Evolutionary conservation across 2,888 invertebrate genomes (phyloP), one percentile per base, ranked within the genome.

Genomic region (Lepidochrysops patricia): DNA sequence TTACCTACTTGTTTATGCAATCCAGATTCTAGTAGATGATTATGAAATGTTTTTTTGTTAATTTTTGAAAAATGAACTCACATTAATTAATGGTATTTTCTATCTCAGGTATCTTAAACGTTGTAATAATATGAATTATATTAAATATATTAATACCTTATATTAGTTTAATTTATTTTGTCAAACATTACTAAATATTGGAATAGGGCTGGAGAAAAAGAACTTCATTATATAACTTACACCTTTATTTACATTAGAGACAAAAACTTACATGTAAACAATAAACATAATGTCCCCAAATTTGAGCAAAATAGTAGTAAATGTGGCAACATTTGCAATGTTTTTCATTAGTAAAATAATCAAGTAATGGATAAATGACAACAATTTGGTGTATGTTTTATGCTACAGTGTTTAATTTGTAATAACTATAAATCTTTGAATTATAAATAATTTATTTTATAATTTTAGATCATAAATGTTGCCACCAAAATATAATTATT

Each of bases 211-310:
- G 62, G 56, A 66, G 72, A 74, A 66, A 70, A 74, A 76, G 73
- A 64, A 58, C 60, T 60, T 19, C 61, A 59, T 63, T 61, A 66
- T 72, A 76, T 76, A 78, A 75, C 84, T 85, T 84, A 85, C 84
- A 86, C 85, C 85, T 78, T 83, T 84, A 73, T 73, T 72, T 73
- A 73, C 72, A 73, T 65, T 67, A 70, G 67, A 65, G 66, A 68
- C 63, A 70, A 67, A 66, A 64, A 67, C 64, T 65, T 68, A 65
- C 64, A 80, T 78, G 79, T 72, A 73, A 76, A 76, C 75, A 79
- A 79, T 74, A 73, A 70, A 61, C 61, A 65, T 67, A 74, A 77
- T 71, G 69, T 71, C 68, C 64, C 32, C 68, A 69, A 74, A 71
- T 76, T 80, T 80, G 80, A 78, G 79, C 81, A 73, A 74, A 67